Base-by-base conservation (phyloP, 1,140 invertebrate species). In the Eupristina koningsbergeri region DNA sequence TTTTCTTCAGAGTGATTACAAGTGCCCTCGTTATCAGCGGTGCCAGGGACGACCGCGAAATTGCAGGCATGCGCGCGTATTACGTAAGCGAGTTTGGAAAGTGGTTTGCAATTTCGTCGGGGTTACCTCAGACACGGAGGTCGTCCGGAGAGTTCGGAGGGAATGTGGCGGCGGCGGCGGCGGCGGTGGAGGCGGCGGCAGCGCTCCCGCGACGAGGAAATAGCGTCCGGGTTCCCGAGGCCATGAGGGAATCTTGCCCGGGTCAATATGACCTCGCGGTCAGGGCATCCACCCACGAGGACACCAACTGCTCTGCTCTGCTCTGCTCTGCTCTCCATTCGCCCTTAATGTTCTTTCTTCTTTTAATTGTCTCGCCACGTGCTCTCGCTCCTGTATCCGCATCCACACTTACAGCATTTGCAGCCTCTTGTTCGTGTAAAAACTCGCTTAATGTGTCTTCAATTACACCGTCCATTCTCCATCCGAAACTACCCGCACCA, bases 231-330 rank as follows among this genome's bases (percentile, higher is more conserved):
- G 19, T 73, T 11, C 36, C 11, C 41, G n/a, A 71, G 67, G 67
- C 19, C 83, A 80, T 82, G 58, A 76, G 81, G 78, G 86, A 88
- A 88, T 87, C 86, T 79, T 84, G 84, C 45, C 67, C 64, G 69
- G 88, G 88, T 90, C 87, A 88, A 89, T 88, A 84, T 69, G 83
- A 85, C 88, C 84, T 84, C 84, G 85, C 77, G 84, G 77, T 76
- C 81, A 74, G 87, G 86, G 89, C 89, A 89, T 89, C 84, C 87
- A 86, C 78, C 86, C 89, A 87, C 88, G 87, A 88, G 89, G 88
- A 87, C 86, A 85, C 76, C 86, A 88, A 87, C 86, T 87, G 86
- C 81, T 86, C 85, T 86, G 11, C 74, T 74, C 76, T 79, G 81
- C 87, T 39, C 41, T 39, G 19, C 31, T 5, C 45, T 53, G 71